Conservation (phyloP, 92 coral and sea anemone species). For the Phymanthus crucifer region DNA sequence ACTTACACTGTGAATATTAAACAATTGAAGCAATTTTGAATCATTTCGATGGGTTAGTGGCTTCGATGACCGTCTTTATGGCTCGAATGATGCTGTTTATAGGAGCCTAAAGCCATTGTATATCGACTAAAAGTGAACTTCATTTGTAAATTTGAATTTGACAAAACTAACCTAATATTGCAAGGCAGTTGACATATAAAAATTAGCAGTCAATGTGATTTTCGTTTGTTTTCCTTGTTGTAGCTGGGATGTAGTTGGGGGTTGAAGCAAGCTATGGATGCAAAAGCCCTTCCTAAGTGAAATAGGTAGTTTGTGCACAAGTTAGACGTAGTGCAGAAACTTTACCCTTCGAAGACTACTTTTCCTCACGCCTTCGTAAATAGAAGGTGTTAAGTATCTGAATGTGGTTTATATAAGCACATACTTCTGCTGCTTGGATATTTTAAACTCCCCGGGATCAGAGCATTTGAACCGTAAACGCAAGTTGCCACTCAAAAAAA, state of each 20-base stretch:
- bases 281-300: conserved; percentile 6
- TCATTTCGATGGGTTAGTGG: conserved; percentile 74
- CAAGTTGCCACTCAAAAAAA: conserved; percentile 34
- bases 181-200: conserved; percentile 88
- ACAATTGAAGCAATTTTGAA: conserved; percentile 63
- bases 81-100: conserved; percentile 15
- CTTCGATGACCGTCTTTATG: conserved; percentile 38
- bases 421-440: conserved; percentile 68
- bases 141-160: conserved; percentile 81
- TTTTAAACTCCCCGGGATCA: conserved; percentile 26
- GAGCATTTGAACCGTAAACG: conserved; percentile 26
- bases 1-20: conserved; percentile 75
- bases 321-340: conserved; percentile 13
- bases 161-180: conserved; percentile 90
- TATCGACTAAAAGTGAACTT: conserved; percentile 67
- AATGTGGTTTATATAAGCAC: conserved; percentile 66
- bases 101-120: conserved; percentile 27
- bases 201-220: conserved; percentile 74
- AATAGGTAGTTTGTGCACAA: conserved; percentile 13
- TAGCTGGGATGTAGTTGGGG: conserved; percentile 47
- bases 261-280: not conserved
- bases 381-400: conserved; percentile 74
- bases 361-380: conserved; percentile 67
- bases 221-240: conserved; percentile 65
- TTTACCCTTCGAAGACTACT: conserved; percentile 37